Evolutionary conservation across 2,888 invertebrate genomes (phyloP), one percentile per base, ranked within the genome.

Genomic region (Nudaria mundana): DNA sequence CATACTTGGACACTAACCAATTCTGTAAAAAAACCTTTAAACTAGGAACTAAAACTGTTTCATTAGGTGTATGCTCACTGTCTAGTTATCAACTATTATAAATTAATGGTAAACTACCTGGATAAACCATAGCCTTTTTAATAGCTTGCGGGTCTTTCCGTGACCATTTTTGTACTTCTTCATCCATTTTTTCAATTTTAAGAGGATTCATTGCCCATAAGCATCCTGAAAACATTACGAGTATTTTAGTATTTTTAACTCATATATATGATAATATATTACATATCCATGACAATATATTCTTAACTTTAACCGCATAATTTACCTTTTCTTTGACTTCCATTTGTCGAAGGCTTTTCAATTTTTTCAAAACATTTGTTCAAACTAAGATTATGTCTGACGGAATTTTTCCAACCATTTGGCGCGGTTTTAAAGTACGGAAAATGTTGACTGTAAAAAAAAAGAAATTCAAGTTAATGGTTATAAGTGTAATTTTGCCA

Each of bases 351-450:
- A 0, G 98, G 98, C 64, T 98, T 97, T 71, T 98, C 98, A 49
- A 98, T 98, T 81, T 99, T 99, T 71, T 98, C 98, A 81, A 99
- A 99, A 86, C 98, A 98, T 85, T 99, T 98, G 87, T 99, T 99
- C 61, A 99, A 83, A 56, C 98, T 98, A 58, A 99, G 90, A 88
- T 99, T 99, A 78, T 99, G 99, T 56, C 99, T 91, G 1, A 99
- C 98, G 3, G 98, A 98, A 78, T 99, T 99, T 86, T 99, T 99
- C 99, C 99, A 99, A 10, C 98, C 98, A 73, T 95, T 97, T 13
- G 98, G 98, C 6, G 99, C 99, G 1, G 97, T 98, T 87, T 98
- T 98, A 80, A 99, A 99, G 80, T 98, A 99, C 0, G 99, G 99
- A 76, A 99, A 99, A 79, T 99, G 98, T 81, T 97, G 96, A 78